Evolutionary conservation across 2,888 invertebrate species (phyloP).

Genomic region (Caenorhabditis parvicauda): DNA sequence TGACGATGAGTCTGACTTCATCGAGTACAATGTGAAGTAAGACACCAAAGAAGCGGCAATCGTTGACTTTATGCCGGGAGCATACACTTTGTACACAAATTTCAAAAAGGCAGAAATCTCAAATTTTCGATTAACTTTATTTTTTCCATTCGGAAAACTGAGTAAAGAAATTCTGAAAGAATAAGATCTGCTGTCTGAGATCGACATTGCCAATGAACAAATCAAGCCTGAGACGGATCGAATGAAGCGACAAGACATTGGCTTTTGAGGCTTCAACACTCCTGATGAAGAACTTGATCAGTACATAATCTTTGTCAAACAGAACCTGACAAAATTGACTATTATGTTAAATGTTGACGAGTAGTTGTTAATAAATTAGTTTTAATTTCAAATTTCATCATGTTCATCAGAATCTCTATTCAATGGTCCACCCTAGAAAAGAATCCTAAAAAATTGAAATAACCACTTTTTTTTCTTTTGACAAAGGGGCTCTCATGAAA

Average conservation of each 20-base stretch:
- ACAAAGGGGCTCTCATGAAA: no score
- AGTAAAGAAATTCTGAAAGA: slow-evolving; percentile 13
- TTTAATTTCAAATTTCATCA: no score
- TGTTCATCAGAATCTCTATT: no score
- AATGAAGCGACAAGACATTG: slow-evolving; percentile 17
- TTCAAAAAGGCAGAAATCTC: slow-evolving; percentile 16
- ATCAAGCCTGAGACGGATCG: slow-evolving; percentile 19
- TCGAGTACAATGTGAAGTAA: slow-evolving; percentile 22
- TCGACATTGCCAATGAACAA: slow-evolving; percentile 23
- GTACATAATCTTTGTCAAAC: slow-evolving; percentile 16
- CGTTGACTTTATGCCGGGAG: slow-evolving; percentile 24
- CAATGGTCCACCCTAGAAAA: not conserved
- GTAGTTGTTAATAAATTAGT: no score
- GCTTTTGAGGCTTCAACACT: slow-evolving; percentile 17
- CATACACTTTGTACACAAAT: slow-evolving; percentile 14
- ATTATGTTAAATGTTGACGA: slow-evolving; percentile 13
- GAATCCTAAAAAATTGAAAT: not conserved
- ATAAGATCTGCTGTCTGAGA: slow-evolving; percentile 20
- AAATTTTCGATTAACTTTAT: slow-evolving; percentile 5
- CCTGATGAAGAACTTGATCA: slow-evolving; percentile 25
- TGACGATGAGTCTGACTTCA: slow-evolving; percentile 11
- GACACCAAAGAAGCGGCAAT: slow-evolving; percentile 25
- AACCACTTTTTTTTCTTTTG: no score
- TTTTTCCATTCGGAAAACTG: slow-evolving; percentile 17
- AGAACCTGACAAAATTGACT: slow-evolving; percentile 18